A percentile compares a stretch with the other conserved stretches of the same genome.
phyloP scores from a whole-genome alignment of 2,113 vertebrate species.

The Etia nguti region DNA sequence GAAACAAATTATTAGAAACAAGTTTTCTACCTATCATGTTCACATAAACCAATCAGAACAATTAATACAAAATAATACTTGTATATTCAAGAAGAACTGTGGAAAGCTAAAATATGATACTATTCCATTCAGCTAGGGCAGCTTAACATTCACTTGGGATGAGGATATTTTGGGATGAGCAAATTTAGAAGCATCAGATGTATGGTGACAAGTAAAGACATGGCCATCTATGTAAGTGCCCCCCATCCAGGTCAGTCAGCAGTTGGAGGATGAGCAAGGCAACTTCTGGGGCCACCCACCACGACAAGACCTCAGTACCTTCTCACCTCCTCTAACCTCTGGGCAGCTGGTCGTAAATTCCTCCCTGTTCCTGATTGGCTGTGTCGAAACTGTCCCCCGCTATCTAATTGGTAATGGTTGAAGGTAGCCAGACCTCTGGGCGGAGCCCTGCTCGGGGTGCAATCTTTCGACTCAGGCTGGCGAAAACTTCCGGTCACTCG shows the following conservation, averaged over 20 bases:
- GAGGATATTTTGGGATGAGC: background rate
- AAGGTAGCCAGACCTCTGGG: background rate
- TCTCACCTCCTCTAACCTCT: background rate
- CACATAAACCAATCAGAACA: background rate
- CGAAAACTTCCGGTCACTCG: background rate
- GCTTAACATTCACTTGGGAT: background rate
- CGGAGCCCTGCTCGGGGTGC: accelerated
- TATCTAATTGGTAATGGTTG: background rate
- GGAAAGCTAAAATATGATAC: background rate
- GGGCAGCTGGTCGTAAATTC: background rate
- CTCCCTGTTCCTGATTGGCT: background rate
- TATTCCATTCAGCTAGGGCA: background rate
- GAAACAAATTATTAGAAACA: background rate
- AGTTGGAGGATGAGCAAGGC: background rate
- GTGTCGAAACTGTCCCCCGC: accelerated
- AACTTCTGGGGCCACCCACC: background rate
- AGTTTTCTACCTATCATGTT: background rate
- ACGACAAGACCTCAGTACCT: background rate
- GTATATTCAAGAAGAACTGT: background rate
- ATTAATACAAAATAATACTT: background rate
- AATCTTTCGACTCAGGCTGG: accelerated
- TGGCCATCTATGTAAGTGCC: background rate
- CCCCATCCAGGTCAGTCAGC: background rate
- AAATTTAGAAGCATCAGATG: background rate
- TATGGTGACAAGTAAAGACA: background rate